Evolutionary conservation across 2,113 vertebrate species (phyloP).

Genomic region (Lates calcarifer): DNA sequence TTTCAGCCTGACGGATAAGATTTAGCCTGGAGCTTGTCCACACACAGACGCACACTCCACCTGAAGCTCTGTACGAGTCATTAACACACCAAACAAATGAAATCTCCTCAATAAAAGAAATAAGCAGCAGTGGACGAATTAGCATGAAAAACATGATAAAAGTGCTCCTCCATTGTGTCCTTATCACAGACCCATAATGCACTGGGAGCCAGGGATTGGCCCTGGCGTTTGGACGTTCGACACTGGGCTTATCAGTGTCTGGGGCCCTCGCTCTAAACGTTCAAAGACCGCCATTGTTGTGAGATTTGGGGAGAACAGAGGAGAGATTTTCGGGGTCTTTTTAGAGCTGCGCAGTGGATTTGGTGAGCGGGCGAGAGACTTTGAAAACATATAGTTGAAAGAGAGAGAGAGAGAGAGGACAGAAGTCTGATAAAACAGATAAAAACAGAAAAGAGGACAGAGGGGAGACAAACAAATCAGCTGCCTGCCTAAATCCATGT

Average conservation of each 20-base stretch:
- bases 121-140: conserved; percentile 54
- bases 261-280: conserved; percentile 44
- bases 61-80: conserved; percentile 49
- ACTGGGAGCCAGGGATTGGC: conserved; percentile 65
- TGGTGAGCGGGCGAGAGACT: conserved; percentile 23
- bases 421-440: conserved; percentile 24
- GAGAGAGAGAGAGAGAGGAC: conserved; percentile 1
- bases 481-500: neutral
- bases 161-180: conserved; percentile 66
- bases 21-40: conserved; percentile 23
- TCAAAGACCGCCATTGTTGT: conserved; percentile 73
- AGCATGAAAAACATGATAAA: conserved; percentile 73
- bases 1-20: conserved; percentile 47
- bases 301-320: conserved; percentile 66
- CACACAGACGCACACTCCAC: conserved; percentile 38
- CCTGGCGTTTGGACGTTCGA: conserved; percentile 52
- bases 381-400: neutral
- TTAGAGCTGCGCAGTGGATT: conserved; percentile 46
- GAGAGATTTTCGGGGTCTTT: conserved; percentile 61
- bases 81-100: conserved; percentile 73
- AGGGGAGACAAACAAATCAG: conserved; percentile 12
- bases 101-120: conserved; percentile 59
- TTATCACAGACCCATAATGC: conserved; percentile 76
- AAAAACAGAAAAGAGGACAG: neutral
- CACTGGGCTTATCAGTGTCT: conserved; percentile 66